Evolutionary conservation across 2,113 vertebrate genomes (phyloP).

Genomic region (Oreochromis niloticus): DNA sequence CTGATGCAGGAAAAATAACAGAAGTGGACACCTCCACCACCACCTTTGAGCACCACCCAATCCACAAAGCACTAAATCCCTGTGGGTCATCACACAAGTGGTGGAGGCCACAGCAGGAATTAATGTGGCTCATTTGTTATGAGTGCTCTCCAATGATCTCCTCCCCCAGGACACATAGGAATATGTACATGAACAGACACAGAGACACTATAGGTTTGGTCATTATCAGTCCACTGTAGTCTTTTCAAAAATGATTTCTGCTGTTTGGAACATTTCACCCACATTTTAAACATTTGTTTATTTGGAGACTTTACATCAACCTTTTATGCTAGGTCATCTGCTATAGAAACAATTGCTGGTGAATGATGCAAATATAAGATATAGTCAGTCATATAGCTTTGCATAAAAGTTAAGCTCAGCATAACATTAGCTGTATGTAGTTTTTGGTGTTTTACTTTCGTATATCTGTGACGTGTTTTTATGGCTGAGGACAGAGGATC

Average conservation of each 20-base stretch:
- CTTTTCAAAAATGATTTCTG: neutral
- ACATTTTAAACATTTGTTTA: rapidly evolving
- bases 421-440: neutral
- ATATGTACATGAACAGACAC: neutral
- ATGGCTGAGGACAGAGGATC: neutral
- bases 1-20: neutral
- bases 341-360: neutral
- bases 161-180: neutral
- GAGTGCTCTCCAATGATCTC: neutral
- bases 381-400: neutral
- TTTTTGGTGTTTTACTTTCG: neutral
- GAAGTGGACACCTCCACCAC: neutral
- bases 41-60: neutral
- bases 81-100: neutral
- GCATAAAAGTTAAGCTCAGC: neutral
- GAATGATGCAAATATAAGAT: neutral
- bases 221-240: neutral
- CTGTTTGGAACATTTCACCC: neutral
- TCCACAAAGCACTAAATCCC: neutral
- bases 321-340: neutral
- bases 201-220: neutral
- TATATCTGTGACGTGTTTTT: neutral
- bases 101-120: neutral
- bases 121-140: neutral
- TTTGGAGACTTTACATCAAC: neutral